Evolutionary conservation across 2,113 vertebrate genomes (phyloP), one percentile per base, ranked within the genome.

Genomic region (Edolisoma coerulescens): DNA sequence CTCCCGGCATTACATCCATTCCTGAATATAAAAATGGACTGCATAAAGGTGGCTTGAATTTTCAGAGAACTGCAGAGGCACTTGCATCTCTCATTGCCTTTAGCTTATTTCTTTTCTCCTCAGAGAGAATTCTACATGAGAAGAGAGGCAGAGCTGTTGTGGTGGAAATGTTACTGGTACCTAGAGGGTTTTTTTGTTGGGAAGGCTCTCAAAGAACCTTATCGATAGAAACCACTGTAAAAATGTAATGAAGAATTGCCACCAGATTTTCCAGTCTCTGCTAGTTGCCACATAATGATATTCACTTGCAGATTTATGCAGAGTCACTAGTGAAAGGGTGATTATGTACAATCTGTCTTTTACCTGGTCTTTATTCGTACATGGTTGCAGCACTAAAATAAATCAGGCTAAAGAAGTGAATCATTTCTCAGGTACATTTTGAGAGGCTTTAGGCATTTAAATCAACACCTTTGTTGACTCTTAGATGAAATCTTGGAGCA

Each of bases 131-230:
- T 76, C 28, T 69, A 59, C 53, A 20, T 27, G 9, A 64, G 44
- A 63, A 79, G 19, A 19, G 21, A 91, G 9, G 2, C 17, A 93
- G 60, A 63, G 11, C 2, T 54, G 10, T 13, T 80, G 6, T 49
- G 9, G 6, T 76, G 41, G 22, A 89, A 78, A 37, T 61, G 15
- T 37, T 53, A 44, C 12, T n/a, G 9, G 9, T 73, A 26, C 23
- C 6, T 20, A 32, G 3, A 5, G 8, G 4, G 1, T 27, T 30
- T 57, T n/a, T n/a, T 76, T 23, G 4, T n/a, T 42, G 3, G 6
- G 7, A 23, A 6, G 15, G 3, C 0, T 35, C 33, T 74, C 23
- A 35, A n/a, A 50, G 10, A 77, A 20, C 1, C 7, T 49, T 63
- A 22, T 8, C 52, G 15, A 26, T 9, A 70, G 35, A 84, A 28